These are phyloP conservation scores for Entomyzon cyanotis DNA, from an alignment of 2,113 vertebrate genomes.

Conservation along the genomic window DNA sequence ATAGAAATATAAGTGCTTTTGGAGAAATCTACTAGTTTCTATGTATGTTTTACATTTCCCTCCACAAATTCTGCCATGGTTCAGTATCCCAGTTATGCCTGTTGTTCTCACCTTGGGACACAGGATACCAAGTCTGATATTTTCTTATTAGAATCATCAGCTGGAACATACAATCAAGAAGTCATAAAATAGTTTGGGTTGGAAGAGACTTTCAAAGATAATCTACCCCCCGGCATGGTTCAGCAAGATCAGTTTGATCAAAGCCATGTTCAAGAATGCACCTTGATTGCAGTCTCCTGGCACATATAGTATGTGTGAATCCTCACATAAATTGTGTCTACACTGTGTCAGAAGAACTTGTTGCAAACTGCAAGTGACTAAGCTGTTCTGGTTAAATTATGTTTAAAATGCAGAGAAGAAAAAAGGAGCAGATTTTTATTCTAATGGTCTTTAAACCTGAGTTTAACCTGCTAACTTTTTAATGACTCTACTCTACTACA, in stretches of 20 bases:
- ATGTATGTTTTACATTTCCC: not conserved
- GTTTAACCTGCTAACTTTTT: not conserved
- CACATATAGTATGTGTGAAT: not conserved
- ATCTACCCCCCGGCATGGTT: accelerated
- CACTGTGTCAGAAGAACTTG: not conserved
- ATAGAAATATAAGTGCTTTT: not conserved
- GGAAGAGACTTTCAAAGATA: not conserved
- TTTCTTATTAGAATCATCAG: not conserved
- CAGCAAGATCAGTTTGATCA: not conserved
- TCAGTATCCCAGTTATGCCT: not conserved
- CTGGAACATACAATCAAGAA: not conserved
- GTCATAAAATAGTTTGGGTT: not conserved
- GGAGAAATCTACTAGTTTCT: not conserved
- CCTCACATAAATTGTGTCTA: not conserved
- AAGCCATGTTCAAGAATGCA: not conserved
- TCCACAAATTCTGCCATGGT: not conserved
- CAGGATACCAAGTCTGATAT: not conserved
- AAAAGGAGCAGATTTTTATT: not conserved
- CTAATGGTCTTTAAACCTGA: not conserved
- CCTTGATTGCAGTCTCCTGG: not conserved
- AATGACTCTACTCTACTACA: not conserved
- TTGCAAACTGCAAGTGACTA: not conserved
- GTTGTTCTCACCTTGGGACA: not conserved
- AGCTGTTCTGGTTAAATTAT: not conserved
- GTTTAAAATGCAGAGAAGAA: not conserved